Evolutionary conservation across 2,113 vertebrate species (phyloP).

Genomic region (Chionomys nivalis): DNA sequence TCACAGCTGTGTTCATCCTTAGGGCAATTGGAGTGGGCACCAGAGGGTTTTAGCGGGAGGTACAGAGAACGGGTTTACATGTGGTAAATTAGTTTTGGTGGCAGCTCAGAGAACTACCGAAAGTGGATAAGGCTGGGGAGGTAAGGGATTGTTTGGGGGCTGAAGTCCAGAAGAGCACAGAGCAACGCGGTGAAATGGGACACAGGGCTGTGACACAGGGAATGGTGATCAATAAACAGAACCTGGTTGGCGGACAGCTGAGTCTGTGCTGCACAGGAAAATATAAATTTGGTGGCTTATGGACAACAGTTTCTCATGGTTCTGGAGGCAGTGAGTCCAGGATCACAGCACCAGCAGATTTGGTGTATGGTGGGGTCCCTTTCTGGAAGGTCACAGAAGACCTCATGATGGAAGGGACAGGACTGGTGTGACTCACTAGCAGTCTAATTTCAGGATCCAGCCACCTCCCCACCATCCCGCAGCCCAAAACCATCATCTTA

Average conservation of each 20-base stretch:
- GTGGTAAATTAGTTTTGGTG: neutral
- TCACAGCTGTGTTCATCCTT: neutral
- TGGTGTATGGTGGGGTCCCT: too few species aligned
- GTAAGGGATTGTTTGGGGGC: neutral
- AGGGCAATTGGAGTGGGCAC: neutral
- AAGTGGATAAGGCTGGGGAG: neutral
- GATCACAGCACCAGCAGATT: neutral
- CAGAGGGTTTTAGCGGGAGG: neutral
- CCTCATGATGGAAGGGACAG: neutral
- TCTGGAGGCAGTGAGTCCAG: neutral
- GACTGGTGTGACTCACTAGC: neutral
- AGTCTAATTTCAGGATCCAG: neutral
- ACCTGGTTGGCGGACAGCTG: neutral
- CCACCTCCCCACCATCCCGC: neutral
- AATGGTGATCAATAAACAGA: neutral
- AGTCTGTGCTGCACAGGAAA: neutral
- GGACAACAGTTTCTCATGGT: neutral
- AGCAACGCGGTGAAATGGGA: rapidly evolving
- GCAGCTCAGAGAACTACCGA: neutral
- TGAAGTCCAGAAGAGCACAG: neutral
- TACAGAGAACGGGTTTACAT: neutral
- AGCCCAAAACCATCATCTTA: neutral
- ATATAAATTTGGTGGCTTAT: neutral
- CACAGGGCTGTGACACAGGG: neutral
- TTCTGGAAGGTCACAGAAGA: neutral